These are phyloP conservation scores for Ceriagrion tenellum DNA, from an alignment of 2,888 invertebrate genomes.

Conservation along the genomic window DNA sequence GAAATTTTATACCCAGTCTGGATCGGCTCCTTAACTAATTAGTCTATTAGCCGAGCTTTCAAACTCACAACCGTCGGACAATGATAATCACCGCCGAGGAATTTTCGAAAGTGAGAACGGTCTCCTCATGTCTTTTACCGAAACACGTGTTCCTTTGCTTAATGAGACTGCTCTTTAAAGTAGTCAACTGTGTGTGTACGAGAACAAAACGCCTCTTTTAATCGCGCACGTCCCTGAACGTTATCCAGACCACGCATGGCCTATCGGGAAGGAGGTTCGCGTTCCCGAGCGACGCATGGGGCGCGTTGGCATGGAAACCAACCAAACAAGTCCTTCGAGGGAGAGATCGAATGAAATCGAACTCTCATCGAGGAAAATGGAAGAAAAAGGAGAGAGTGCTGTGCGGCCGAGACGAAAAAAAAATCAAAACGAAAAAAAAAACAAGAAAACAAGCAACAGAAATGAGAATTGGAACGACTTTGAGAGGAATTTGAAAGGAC, in stretches of 20 bases:
- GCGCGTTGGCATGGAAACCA: background rate
- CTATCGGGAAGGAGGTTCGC: too few species aligned
- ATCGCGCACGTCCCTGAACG: background rate
- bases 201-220: background rate
- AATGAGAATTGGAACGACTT: conserved; percentile 22
- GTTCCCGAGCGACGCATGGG: too few species aligned
- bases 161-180: background rate
- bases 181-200: background rate
- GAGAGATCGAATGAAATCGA: background rate
- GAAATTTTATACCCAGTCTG: too few species aligned
- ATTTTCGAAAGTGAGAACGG: background rate
- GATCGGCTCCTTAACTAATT: background rate
- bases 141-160: background rate
- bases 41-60: background rate
- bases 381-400: background rate
- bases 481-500: conserved; percentile 35
- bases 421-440: background rate
- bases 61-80: background rate
- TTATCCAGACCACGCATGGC: background rate
- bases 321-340: background rate
- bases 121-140: background rate
- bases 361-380: background rate
- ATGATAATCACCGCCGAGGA: background rate
- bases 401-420: background rate
- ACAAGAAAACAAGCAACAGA: background rate